phyloP scores from a whole-genome alignment of 2,888 invertebrate species.

The Cremastinae sp. region DNA sequence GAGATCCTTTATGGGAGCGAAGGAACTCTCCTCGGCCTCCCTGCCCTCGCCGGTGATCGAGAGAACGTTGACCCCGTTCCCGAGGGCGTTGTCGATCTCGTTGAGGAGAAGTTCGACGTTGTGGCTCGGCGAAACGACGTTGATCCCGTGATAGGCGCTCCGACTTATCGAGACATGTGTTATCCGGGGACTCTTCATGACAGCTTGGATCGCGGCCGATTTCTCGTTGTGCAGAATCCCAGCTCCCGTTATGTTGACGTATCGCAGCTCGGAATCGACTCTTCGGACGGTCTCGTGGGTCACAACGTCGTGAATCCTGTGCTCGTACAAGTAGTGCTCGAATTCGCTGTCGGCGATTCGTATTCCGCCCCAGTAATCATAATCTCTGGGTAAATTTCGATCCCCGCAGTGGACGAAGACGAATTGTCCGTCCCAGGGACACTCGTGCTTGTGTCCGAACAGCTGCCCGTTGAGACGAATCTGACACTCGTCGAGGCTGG shows the following conservation, averaged over 20 bases:
- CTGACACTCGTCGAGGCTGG: conserved; percentile 90
- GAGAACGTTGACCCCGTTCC: conserved; percentile 94
- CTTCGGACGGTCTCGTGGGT: conserved; percentile 87
- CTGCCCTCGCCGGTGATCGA: conserved; percentile 96
- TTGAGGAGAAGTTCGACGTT: conserved; percentile 89
- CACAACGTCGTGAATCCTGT: conserved; percentile 90
- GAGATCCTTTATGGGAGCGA: conserved; percentile 90
- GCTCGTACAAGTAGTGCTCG: conserved; percentile 91
- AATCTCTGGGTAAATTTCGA: conserved; percentile 84
- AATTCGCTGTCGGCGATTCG: conserved; percentile 94
- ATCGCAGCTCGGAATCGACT: conserved; percentile 89
- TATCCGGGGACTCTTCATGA: conserved; percentile 92
- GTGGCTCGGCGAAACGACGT: conserved; percentile 93
- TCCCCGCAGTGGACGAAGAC: conserved; percentile 96
- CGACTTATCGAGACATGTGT: conserved; percentile 91
- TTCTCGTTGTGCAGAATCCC: conserved; percentile 98
- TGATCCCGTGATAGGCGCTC: conserved; percentile 95
- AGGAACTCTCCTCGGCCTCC: conserved; percentile 93
- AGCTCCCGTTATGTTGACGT: conserved; percentile 93
- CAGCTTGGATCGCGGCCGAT: conserved; percentile 94
- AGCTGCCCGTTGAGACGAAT: conserved; percentile 94
- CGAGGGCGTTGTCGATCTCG: conserved; percentile 89
- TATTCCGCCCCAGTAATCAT: conserved; percentile 97
- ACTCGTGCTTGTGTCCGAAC: conserved; percentile 91
- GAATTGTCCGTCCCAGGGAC: conserved; percentile 94